Conservation (phyloP, 2,888 invertebrate genomes). For the Conchocele bisecta region DNA sequence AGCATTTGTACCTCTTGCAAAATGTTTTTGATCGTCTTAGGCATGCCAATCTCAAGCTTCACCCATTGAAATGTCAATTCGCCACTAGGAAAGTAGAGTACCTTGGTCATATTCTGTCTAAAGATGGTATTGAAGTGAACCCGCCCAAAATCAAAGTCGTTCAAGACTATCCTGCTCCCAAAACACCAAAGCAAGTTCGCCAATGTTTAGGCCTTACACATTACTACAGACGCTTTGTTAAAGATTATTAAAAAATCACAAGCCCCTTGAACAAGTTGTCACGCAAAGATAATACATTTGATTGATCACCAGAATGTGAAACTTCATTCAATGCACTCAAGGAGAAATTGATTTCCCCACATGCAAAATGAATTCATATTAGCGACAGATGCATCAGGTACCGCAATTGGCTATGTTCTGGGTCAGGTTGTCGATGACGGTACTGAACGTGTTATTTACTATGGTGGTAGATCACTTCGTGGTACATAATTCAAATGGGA, state of each 20-base stretch:
- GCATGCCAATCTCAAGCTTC: constrained; percentile 40
- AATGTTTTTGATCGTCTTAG: constrained; percentile 44
- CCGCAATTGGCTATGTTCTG: constrained; percentile 32
- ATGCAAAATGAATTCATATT: constrained; percentile 21
- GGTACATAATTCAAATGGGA: too few species aligned
- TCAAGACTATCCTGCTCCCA: constrained; percentile 27
- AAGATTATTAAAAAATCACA: constrained; percentile 36
- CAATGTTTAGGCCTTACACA: constrained; percentile 27
- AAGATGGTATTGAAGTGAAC: constrained; percentile 41
- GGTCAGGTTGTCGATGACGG: constrained; percentile 17
- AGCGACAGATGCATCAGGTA: constrained; percentile 29
- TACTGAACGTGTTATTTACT: too few species aligned
- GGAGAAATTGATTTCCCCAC: constrained; percentile 5
- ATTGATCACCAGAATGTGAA: constrained; percentile 32
- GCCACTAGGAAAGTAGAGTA: constrained; percentile 36
- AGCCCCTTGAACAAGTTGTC: constrained; percentile 43
- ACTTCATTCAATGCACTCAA: constrained; percentile 23
- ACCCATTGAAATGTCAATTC: constrained; percentile 55
- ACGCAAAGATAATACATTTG: constrained; percentile 22
- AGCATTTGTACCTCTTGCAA: constrained; percentile 42
- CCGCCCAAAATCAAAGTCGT: constrained; percentile 31
- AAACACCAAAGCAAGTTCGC: constrained; percentile 20
- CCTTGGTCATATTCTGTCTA: constrained; percentile 48
- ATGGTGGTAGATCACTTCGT: too few species aligned
- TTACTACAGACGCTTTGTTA: constrained; percentile 48